Evolutionary conservation across 1,140 invertebrate genomes (phyloP), one percentile per base, ranked within the genome.

Genomic region (Bombus affinis): DNA sequence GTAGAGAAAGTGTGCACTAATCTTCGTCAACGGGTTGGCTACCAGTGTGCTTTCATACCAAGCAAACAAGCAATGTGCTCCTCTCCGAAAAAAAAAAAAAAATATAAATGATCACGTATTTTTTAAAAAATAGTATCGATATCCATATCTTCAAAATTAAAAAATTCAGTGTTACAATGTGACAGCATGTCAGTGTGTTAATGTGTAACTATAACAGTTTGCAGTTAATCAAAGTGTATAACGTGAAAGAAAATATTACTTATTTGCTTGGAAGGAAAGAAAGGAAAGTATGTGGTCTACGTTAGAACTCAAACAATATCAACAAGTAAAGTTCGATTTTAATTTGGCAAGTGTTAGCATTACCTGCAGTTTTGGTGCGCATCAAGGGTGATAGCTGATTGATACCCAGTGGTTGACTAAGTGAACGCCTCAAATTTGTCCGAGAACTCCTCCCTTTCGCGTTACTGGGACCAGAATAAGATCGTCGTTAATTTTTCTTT

Each of bases 361-460:
- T 93, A 96, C 96, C 96, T 93, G 95, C 87, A 85, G 95, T 95
- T 95, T 96, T 96, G 47, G 95, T 94, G 87, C 95, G 93, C 95
- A 96, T 95, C 73, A 96, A 87, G 25, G 96, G 96, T 73, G 96
- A 96, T 72, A 96, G 93, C 93, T 96, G 96, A 93, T 97, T 97
- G 85, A 97, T 96, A 89, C 97, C 97, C 86, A 97, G 95, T 75
- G 97, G 97, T 90, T 97, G 97, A 92, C 97, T 97, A 35, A 97
- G 95, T 10, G 97, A 97, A 53, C 97, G 94, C 82, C 96, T 95
- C 81, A 97, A 94, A 91, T 96, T 95, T 65, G 96, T 95, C 92
- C 95, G 94, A 86, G 94, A 95, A 89, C 95, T 95, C 94, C 93
- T 94, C 95, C 93, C 95, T 95, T 93, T 94, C 91, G 91, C 91